Base-by-base conservation (phyloP, 2,113 vertebrate genomes). In the Willisornis vidua region DNA sequence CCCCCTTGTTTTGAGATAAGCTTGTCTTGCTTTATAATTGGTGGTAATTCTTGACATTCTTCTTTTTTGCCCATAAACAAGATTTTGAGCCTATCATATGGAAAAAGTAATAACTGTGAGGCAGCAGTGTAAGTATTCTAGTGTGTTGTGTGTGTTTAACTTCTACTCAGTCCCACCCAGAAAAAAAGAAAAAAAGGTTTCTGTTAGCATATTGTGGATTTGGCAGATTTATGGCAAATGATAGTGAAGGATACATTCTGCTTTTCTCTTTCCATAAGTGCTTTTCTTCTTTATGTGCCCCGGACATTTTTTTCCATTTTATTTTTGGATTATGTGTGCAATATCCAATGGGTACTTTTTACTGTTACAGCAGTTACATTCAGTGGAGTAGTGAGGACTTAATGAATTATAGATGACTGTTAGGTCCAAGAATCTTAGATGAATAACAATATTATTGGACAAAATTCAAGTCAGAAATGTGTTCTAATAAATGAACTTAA, bases 391-490 rank as follows among this genome's bases (percentile, higher is more conserved):
- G 33, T 31, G 58, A 91, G 23, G n/a, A 74, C 13, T 91, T 82
- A 0, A 82, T 90, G 74, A 90, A 87, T 89, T 87, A 79, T 58
- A 87, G 25, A 87, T 90, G 41, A 68, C 10, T 71, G 4, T 39
- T 65, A 68, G 25, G 61, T 82, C 37, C n/a, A 91, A 87, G 72
- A 82, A 49, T 83, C 63, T 92, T 73, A 73, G 71, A 59, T 0
- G 5, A 85, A 59, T 92, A 82, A 65, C 29, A 80, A 37, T 73
- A 54, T 70, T 90, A 65, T 29, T 83, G 24, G 62, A 75, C 35
- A 78, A 91, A 83, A 93, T 94, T 92, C 51, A 76, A 80, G 46
- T 62, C 51, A 95, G 67, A 96, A 85, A 66, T 76, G 9, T 39
- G 7, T 62, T 79, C 46, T 59, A 81, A 74, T 83, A 84, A 88